A percentile compares a stretch with the other conserved stretches of the same genome.
Conservation (phyloP, 2,797 vertebrate genomes). For the Podarcis siculus region DNA sequence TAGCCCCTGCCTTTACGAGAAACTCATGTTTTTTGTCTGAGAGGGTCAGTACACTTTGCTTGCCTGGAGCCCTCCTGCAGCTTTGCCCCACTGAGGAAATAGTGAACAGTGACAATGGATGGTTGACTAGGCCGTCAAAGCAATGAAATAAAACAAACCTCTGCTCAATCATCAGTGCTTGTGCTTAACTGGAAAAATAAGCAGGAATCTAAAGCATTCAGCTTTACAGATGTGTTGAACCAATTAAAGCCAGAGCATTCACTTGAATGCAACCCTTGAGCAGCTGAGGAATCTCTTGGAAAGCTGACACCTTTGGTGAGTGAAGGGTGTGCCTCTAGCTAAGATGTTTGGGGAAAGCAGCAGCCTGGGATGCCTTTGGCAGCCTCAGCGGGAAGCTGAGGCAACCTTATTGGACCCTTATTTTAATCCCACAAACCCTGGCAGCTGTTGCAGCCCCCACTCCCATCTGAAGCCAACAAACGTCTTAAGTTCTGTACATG, state of each 20-base stretch:
- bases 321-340: constrained; percentile 5
- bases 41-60: neutral
- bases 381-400: neutral
- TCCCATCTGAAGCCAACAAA: neutral
- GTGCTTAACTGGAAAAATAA: constrained; percentile 46
- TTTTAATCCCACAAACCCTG: neutral
- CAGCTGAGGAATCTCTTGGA: constrained; percentile 43
- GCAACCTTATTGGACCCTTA: neutral
- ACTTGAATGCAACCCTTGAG: constrained; percentile 1
- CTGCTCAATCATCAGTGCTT: constrained; percentile 29
- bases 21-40: neutral
- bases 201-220: constrained; percentile 48
- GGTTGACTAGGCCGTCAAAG: constrained; percentile 5
- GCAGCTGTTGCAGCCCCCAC: neutral
- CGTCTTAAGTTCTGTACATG: neutral
- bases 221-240: constrained; percentile 14
- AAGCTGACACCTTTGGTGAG: constrained; percentile 9
- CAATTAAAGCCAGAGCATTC: constrained; percentile 25
- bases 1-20: neutral
- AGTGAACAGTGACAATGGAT: neutral
- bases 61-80: neutral
- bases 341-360: neutral
- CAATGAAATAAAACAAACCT: neutral
- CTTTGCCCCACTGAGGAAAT: neutral
- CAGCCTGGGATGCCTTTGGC: neutral